Percentiles rank a stretch among this genome's conserved stretches.
Evolutionary conservation across 2,113 vertebrate species (phyloP).

Genomic region (Orycteropus afer): DNA sequence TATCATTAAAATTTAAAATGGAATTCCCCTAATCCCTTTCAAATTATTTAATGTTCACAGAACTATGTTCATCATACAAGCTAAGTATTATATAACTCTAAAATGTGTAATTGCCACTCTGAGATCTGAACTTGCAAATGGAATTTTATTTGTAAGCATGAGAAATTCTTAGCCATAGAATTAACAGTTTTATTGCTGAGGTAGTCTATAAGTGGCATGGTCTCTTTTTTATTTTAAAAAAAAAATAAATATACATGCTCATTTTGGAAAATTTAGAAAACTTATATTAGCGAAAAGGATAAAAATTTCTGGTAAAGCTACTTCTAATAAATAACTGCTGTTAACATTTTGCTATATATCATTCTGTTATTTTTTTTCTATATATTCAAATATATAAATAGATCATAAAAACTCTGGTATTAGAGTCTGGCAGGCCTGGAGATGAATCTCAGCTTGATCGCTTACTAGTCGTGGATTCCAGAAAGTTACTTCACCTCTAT

Average conservation of each 20-base stretch:
- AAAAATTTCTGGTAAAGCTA: not conserved
- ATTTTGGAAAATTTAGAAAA: conserved; percentile 1
- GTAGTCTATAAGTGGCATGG: not conserved
- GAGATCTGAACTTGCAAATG: conserved; percentile 52
- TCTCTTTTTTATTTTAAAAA: conserved; percentile 14
- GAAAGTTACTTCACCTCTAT: not conserved
- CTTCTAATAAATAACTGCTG: not conserved
- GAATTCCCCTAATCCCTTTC: not conserved
- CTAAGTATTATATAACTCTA: conserved; percentile 45
- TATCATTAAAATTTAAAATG: conserved; percentile 33
- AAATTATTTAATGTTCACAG: conserved; percentile 53
- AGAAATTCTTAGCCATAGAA: not conserved
- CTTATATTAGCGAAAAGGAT: not conserved
- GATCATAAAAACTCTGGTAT: conserved; percentile 14
- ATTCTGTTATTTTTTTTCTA: conserved; percentile 25
- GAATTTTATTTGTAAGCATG: conserved; percentile 34
- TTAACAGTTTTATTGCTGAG: not conserved
- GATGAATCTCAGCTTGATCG: not conserved
- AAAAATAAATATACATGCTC: not conserved
- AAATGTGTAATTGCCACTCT: conserved; percentile 52
- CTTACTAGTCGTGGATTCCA: not conserved
- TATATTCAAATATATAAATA: conserved; percentile 22
- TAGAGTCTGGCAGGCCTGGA: not conserved
- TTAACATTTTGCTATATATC: conserved; percentile 41
- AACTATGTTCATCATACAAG: conserved; percentile 28